These are phyloP conservation scores for Austrolebias charrua DNA, from an alignment of 2,797 vertebrate genomes.

Conservation along the genomic window DNA sequence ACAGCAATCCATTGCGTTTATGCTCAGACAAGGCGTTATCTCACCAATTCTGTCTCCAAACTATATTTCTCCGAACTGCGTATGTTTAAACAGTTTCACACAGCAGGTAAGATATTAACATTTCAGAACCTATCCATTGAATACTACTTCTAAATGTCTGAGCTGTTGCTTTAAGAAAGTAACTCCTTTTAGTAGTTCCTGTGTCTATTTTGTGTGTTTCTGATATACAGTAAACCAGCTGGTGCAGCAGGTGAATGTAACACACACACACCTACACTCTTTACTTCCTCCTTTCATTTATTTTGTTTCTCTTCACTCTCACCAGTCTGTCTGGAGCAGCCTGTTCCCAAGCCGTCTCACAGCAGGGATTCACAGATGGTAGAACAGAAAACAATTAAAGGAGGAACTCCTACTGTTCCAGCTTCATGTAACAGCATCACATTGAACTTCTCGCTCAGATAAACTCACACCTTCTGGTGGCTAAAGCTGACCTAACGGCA, in stretches of 20 bases:
- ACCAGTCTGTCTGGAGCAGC: conserved; percentile 32
- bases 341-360: conserved; percentile 52
- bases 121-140: no score
- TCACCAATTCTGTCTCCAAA: no score
- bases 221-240: conserved; percentile 32
- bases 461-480: neutral
- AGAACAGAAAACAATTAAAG: conserved; percentile 2
- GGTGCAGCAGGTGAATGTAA: conserved; percentile 60
- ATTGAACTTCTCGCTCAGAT: neutral
- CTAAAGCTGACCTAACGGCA: neutral
- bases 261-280: conserved; percentile 39
- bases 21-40: no score
- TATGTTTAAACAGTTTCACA: no score
- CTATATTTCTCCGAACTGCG: no score
- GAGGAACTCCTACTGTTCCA: conserved; percentile 6
- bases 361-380: conserved; percentile 57
- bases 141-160: neutral
- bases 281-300: conserved; percentile 49
- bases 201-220: conserved; percentile 2
- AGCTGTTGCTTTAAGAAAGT: neutral
- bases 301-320: conserved; percentile 50
- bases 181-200: neutral
- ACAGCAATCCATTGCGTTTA: no score
- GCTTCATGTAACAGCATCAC: neutral
- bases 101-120: no score